Evolutionary conservation across 2,888 invertebrate genomes (phyloP).

Genomic region (Hipparchia sbordonii): DNA sequence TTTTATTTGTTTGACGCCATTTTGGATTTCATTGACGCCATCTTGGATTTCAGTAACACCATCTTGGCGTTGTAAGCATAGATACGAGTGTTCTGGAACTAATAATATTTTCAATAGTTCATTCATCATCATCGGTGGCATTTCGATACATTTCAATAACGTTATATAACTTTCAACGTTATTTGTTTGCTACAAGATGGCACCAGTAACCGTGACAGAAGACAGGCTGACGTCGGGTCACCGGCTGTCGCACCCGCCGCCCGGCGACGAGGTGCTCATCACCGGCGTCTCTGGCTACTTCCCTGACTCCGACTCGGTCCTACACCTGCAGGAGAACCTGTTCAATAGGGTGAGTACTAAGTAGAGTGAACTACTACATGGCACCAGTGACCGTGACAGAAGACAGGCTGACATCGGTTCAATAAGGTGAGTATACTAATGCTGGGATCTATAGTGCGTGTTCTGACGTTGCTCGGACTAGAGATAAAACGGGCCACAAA

Average conservation of each 20-base stretch:
- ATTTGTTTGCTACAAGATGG: conserved; percentile 57
- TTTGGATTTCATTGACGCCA: no score
- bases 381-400: conserved; percentile 65
- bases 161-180: not conserved
- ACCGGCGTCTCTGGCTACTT: conserved; percentile 88
- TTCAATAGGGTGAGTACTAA: conserved; percentile 82
- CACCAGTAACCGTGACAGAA: conserved; percentile 63
- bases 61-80: no score
- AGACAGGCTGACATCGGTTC: conserved; percentile 70
- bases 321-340: conserved; percentile 87
- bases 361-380: conserved; percentile 63
- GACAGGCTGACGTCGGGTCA: conserved; percentile 77
- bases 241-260: conserved; percentile 79
- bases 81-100: no score
- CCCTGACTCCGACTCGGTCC: conserved; percentile 89
- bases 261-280: conserved; percentile 86
- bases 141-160: no score
- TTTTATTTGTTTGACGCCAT: no score
- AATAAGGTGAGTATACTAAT: no score
- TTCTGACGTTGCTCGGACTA: no score
- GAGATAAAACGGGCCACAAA: no score
- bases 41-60: no score
- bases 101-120: no score
- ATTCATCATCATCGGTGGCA: no score
- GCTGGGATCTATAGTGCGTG: no score